A percentile compares a stretch with the other conserved stretches of the same genome.
Conservation (phyloP, 2,113 vertebrate genomes). For the Proteles cristata region DNA sequence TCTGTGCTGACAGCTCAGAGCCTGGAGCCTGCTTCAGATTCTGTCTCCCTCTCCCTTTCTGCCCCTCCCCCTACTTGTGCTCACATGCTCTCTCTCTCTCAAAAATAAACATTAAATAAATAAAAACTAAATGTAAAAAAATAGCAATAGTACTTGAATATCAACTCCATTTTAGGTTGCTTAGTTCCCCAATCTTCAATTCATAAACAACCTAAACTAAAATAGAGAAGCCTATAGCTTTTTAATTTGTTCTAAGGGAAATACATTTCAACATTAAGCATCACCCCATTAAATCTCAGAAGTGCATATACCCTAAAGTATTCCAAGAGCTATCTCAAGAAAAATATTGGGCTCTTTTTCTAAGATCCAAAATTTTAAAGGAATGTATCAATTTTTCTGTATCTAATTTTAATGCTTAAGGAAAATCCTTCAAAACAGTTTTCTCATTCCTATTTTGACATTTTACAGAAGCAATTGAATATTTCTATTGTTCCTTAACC, state of each 20-base stretch:
- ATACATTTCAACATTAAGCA: slow-evolving; percentile 34
- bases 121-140: slow-evolving; percentile 44
- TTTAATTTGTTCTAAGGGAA: slow-evolving; percentile 11
- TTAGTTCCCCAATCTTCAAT: slow-evolving; percentile 24
- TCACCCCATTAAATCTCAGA: slow-evolving; percentile 34
- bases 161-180: slow-evolving; percentile 17
- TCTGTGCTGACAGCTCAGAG: too few species aligned
- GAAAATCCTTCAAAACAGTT: not conserved
- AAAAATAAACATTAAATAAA: too few species aligned
- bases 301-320: slow-evolving; percentile 41
- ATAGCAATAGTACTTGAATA: slow-evolving; percentile 18
- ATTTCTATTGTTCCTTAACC: not conserved
- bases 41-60: too few species aligned
- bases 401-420: slow-evolving; percentile 39
- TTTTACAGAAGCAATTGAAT: slow-evolving; percentile 26
- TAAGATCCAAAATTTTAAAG: slow-evolving; percentile 4
- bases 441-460: slow-evolving; percentile 30
- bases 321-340: slow-evolving; percentile 20
- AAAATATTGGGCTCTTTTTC: slow-evolving; percentile 6
- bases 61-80: too few species aligned
- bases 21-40: too few species aligned
- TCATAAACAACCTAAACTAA: not conserved
- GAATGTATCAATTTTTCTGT: slow-evolving; percentile 29
- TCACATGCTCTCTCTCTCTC: too few species aligned
- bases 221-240: not conserved